Evolutionary conservation across 1,140 invertebrate species (phyloP).

Genomic region (Belonocnema kinseyi): DNA sequence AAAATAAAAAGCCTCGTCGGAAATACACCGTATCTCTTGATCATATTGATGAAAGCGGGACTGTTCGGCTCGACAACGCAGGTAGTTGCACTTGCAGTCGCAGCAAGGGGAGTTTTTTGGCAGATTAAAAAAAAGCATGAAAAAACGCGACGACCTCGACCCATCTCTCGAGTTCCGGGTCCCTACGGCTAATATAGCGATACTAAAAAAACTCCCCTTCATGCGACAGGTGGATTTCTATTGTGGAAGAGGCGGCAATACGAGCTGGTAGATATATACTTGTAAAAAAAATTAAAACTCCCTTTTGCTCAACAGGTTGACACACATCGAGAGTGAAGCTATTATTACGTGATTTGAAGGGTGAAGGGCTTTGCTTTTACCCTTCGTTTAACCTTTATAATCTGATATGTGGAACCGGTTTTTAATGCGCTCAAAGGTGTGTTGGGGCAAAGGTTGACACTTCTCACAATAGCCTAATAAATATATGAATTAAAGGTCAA

Average conservation of each 20-base stretch:
- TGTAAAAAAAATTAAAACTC: constrained; percentile 52
- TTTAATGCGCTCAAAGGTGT: too few relatives aligned
- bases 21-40: constrained; percentile 26
- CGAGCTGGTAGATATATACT: constrained; percentile 8
- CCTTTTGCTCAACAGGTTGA: constrained; percentile 60
- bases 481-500: too few relatives aligned
- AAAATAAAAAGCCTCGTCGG: constrained; percentile 19
- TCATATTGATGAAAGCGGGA: constrained; percentile 11
- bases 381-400: too few relatives aligned
- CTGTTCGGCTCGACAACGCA: constrained; percentile 35
- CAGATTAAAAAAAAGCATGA: constrained; percentile 39
- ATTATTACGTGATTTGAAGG: constrained; percentile 10
- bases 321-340: constrained; percentile 50
- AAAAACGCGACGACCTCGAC: constrained; percentile 34
- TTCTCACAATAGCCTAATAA: too few relatives aligned
- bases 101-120: constrained; percentile 39
- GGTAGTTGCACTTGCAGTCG: constrained; percentile 43
- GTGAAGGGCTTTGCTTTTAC: too few relatives aligned
- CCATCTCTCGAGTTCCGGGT: too few relatives aligned
- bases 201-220: constrained; percentile 49
- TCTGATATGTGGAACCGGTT: too few relatives aligned
- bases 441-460: too few relatives aligned
- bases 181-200: constrained; percentile 6
- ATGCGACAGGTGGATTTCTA: constrained; percentile 32
- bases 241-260: constrained; percentile 41